Evolutionary conservation across 2,888 invertebrate species (phyloP).

Genomic region (Hymenopus coronatus): DNA sequence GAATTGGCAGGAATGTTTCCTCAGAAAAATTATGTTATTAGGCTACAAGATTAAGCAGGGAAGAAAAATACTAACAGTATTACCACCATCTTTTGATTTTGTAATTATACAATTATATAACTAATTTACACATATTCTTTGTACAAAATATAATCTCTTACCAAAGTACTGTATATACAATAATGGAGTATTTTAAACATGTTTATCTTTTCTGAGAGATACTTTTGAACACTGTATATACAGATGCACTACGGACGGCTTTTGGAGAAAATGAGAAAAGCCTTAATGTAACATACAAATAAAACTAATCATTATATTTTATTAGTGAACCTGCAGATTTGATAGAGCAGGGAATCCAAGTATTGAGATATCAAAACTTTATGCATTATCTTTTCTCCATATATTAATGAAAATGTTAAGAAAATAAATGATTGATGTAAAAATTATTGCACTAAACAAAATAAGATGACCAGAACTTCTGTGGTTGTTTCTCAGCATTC

Average conservation of each 20-base stretch:
- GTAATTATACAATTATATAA: background rate
- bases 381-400: background rate
- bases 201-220: background rate
- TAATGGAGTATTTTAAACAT: conserved; percentile 2
- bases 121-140: background rate
- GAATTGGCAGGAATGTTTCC: background rate
- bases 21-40: background rate
- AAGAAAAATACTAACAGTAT: background rate
- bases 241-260: background rate
- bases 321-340: background rate
- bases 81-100: conserved; percentile 1
- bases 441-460: background rate
- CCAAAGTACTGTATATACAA: background rate
- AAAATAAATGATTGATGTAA: background rate
- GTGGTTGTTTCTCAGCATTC: background rate
- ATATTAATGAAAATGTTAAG: background rate
- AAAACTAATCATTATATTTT: background rate
- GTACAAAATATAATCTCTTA: conserved; percentile 16
- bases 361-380: background rate
- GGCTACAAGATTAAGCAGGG: background rate
- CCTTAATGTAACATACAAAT: background rate
- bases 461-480: background rate
- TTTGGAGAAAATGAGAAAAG: background rate
- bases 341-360: background rate
- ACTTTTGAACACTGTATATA: background rate